A percentile compares a stretch with the other conserved stretches of the same genome.
Evolutionary conservation across 2,888 invertebrate species (phyloP).

Genomic region (Caradrina kadenii): DNA sequence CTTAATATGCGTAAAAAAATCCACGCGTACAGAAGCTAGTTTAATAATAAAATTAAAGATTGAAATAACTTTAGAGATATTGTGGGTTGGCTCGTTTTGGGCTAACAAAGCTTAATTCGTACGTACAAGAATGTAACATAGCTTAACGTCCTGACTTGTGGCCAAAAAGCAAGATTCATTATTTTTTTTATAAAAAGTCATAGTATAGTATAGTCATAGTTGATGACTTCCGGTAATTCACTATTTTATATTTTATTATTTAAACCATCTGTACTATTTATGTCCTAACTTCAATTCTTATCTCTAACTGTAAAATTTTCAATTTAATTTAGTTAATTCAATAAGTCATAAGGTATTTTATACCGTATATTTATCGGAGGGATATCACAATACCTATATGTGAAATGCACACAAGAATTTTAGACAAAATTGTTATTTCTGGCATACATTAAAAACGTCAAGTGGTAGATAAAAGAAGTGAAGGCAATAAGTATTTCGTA

Average conservation of each 20-base stretch:
- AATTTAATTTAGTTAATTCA: neutral
- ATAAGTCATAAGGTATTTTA: conserved; percentile 3
- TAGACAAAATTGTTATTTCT: neutral
- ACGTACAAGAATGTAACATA: neutral
- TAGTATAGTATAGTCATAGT: no score
- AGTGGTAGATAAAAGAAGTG: neutral
- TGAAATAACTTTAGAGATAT: no score
- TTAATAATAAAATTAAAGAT: no score
- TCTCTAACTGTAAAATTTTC: neutral
- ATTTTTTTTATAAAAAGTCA: no score
- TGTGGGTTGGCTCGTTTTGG: no score
- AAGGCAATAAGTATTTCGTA: neutral
- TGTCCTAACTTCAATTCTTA: neutral
- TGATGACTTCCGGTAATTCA: no score
- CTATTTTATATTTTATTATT: neutral
- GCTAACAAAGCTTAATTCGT: no score
- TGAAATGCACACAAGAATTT: conserved; percentile 1
- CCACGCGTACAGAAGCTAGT: no score
- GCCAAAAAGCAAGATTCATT: neutral
- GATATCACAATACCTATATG: neutral
- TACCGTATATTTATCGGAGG: neutral
- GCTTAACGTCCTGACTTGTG: neutral
- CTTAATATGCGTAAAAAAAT: no score
- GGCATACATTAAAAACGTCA: neutral
- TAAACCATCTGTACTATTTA: neutral